phyloP scores from a whole-genome alignment of 2,797 vertebrate species.

The Setipinna tenuifilis region DNA sequence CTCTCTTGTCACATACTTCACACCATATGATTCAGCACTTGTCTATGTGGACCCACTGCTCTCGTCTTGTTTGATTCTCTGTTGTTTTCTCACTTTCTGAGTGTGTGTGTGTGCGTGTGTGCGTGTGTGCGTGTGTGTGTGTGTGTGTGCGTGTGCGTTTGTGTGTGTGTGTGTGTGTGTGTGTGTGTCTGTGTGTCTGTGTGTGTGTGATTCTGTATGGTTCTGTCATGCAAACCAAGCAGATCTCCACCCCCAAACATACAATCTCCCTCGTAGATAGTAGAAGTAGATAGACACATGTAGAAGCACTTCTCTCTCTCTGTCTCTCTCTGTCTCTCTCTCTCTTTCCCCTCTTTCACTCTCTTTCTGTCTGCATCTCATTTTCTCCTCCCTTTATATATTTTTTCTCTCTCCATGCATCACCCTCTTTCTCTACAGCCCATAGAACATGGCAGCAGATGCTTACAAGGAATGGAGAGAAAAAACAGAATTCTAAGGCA shows the following conservation, averaged over 20 bases:
- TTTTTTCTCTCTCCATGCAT: neutral
- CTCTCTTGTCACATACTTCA: neutral
- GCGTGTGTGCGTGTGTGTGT: too few relatives aligned
- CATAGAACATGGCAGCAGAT: neutral
- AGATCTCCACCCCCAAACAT: too few relatives aligned
- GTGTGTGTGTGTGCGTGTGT: neutral
- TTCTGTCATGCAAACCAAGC: too few relatives aligned
- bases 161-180: too few relatives aligned
- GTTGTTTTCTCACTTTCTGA: neutral
- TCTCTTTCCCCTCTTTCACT: neutral
- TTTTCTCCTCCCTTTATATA: neutral
- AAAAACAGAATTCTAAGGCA: neutral
- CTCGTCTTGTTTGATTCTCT: neutral
- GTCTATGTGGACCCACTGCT: conserved; percentile 3
- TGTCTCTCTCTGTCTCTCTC: neutral
- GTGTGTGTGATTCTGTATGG: too few relatives aligned
- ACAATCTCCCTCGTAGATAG: too few relatives aligned
- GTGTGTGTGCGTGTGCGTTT: too few relatives aligned
- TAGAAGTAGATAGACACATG: too few relatives aligned
- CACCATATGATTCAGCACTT: neutral
- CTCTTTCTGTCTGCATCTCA: neutral
- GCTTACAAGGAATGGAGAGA: neutral
- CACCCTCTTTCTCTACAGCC: neutral
- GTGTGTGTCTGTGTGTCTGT: too few relatives aligned
- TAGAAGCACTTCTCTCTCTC: too few relatives aligned